These are phyloP conservation scores for Rana temporaria DNA, from an alignment of 2,113 vertebrate species.

Conservation along the genomic window DNA sequence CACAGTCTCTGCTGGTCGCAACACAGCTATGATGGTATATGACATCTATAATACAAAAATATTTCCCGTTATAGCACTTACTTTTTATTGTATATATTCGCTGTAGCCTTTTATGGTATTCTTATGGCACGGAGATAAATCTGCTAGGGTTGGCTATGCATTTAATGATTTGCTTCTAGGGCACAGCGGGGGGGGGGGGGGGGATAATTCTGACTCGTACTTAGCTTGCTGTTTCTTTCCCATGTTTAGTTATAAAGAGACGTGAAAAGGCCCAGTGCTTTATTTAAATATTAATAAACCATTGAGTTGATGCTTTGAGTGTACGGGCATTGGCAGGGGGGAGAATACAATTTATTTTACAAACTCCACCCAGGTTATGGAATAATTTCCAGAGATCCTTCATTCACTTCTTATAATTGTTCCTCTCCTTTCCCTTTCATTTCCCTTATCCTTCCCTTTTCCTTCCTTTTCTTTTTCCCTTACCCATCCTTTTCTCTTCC, in stretches of 20 bases:
- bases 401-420: background rate
- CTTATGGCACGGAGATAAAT: conserved; percentile 9
- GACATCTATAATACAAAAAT: background rate
- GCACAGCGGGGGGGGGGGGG: background rate
- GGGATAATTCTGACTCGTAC: background rate
- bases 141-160: conserved; percentile 4
- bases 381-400: background rate
- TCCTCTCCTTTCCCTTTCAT: no score
- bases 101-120: conserved; percentile 22
- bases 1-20: background rate
- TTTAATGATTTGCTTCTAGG: conserved; percentile 40
- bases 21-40: background rate
- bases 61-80: conserved; percentile 19
- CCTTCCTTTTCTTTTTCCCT: no score
- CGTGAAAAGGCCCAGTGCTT: background rate
- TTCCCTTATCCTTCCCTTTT: no score
- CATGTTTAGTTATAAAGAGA: conserved; percentile 12
- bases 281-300: conserved; percentile 16
- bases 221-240: background rate
- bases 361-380: background rate
- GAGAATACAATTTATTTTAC: conserved; percentile 18
- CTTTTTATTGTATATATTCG: conserved; percentile 6
- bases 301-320: conserved; percentile 7
- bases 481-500: no score
- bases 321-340: background rate